Evolutionary conservation across 2,797 vertebrate genomes (phyloP).

Genomic region (Cuniculus paca): DNA sequence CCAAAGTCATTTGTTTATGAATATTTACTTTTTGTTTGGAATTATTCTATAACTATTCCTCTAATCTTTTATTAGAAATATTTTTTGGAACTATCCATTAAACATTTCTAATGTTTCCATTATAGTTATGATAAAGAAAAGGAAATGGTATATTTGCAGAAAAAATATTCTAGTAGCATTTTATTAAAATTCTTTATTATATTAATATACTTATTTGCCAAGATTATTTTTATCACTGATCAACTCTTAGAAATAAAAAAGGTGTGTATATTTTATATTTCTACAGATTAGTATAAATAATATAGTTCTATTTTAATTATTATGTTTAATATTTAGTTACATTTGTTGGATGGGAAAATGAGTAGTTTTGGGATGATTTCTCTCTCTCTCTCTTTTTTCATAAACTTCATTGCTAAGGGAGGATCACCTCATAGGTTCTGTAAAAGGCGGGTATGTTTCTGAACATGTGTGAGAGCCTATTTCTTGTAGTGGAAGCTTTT

Average conservation of each 20-base stretch:
- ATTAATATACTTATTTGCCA: constrained; percentile 45
- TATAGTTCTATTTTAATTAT: constrained; percentile 31
- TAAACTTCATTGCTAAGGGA: constrained; percentile 90
- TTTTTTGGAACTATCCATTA: constrained; percentile 49
- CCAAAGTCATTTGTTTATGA: constrained; percentile 43
- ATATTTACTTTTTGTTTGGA: constrained; percentile 51
- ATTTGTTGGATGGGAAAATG: constrained; percentile 54
- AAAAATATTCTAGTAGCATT: constrained; percentile 20
- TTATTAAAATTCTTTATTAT: constrained; percentile 7
- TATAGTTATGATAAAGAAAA: constrained; percentile 36
- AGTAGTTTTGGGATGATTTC: constrained; percentile 84
- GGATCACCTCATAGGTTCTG: constrained; percentile 94
- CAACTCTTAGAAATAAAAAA: constrained; percentile 32
- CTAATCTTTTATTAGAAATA: constrained; percentile 33
- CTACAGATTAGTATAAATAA: constrained; percentile 28
- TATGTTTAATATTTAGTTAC: constrained; percentile 46
- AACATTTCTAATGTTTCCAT: constrained; percentile 45
- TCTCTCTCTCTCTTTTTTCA: constrained; percentile 82
- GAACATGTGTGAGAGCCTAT: constrained; percentile 81
- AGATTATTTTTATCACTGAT: constrained; percentile 26
- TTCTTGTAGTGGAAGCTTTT: constrained; percentile 77
- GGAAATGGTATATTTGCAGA: constrained; percentile 40
- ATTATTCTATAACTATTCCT: background rate
- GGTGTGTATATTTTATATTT: background rate
- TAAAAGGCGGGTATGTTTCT: constrained; percentile 94